Percentiles rank a stretch among this genome's conserved stretches.
phyloP scores from a whole-genome alignment of 2,888 invertebrate species.

The Heliconius cydno region DNA sequence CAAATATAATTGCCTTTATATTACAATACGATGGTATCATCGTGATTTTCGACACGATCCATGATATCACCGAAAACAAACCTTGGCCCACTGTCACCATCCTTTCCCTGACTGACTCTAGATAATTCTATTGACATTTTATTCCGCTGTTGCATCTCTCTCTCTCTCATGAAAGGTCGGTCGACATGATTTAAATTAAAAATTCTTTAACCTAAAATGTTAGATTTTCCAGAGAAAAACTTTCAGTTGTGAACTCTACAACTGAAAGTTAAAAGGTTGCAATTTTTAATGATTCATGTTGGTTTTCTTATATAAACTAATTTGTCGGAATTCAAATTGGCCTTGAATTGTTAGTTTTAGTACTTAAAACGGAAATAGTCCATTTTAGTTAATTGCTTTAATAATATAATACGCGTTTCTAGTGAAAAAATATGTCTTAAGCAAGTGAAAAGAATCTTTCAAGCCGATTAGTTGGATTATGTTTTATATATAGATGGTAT shows the following conservation, averaged over 20 bases:
- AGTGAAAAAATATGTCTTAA: background rate
- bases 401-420: background rate
- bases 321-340: background rate
- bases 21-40: slow-evolving; percentile 20
- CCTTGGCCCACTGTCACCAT: slow-evolving; percentile 57
- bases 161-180: background rate
- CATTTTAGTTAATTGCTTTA: background rate
- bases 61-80: slow-evolving; percentile 54
- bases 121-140: slow-evolving; percentile 3
- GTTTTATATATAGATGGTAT: background rate
- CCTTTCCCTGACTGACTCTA: slow-evolving; percentile 24
- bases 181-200: background rate
- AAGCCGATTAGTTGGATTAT: background rate
- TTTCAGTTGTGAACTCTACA: too few species aligned
- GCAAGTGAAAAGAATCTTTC: background rate
- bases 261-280: background rate
- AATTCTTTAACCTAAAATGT: too few species aligned
- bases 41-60: slow-evolving; percentile 52
- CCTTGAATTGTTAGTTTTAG: background rate
- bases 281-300: background rate
- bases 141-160: background rate
- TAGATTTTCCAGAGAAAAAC: too few species aligned
- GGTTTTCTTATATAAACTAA: background rate
- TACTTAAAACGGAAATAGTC: background rate
- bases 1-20: background rate